Base-by-base conservation (phyloP, 2,797 vertebrate species). In the Oophaga sylvatica region DNA sequence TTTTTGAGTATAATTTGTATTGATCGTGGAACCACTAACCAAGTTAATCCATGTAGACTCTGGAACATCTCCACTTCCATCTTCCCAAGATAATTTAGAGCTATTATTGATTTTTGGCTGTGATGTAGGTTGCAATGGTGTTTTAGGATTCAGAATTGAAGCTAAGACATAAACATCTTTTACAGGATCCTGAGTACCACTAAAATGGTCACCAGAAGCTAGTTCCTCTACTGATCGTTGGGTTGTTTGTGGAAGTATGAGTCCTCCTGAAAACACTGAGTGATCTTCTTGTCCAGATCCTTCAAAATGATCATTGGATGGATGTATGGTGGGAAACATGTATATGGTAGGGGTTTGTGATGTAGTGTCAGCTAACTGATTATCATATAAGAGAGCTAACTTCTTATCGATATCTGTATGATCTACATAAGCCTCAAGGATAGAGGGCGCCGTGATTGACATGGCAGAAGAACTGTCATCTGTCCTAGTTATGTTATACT, bases 31-130 rank as follows among this genome's bases (percentile, higher is more conserved):
- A 48, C 20, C 70, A 17, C 12, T 16, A 19, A 17, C 16, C 0
- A 88, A 90, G 9, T 86, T 79, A n/a, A 90, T 10, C 92, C 92
- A 92, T 12, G 0, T 81, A 12, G 91, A 75, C 1, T 92, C 92
- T 4, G 91, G 92, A 7, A 67, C 90, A 60, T 93, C 91, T 88
- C 92, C 91, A 56, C 90, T 92, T 26, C 90, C 92, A 73, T 94
- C 91, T 19, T 90, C 82, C 0, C n/a, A 45, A 81, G 71, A 80
- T 0, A 71, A 41, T 0, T 80, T 22, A 3, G 16, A 13, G 15
- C 65, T 63, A 17, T 78, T 78, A 5, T 26, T 20, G 41, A 11
- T 1, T 5, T 0, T 13, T 92, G 87, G 91, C 16, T 87, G 88
- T 11, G 89, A 88, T 0, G 88, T 81, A 68, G 81, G 89, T 48